Conservation (phyloP, 2,113 vertebrate genomes). For the Mellivora capensis region DNA sequence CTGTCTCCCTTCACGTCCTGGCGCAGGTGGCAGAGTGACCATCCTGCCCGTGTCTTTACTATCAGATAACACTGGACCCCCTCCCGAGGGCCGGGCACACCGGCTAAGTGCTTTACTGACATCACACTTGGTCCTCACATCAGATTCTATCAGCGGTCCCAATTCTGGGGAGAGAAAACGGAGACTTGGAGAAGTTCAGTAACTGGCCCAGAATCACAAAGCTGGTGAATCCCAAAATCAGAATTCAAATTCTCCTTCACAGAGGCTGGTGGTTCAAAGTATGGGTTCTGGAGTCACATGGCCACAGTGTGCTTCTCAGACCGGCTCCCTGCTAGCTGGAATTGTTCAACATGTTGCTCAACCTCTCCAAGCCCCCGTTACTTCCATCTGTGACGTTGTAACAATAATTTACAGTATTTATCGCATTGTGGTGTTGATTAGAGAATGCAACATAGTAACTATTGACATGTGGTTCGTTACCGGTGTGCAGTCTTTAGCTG, state of each 20-base stretch:
- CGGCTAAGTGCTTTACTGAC: neutral
- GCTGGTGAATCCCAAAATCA: neutral
- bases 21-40: neutral
- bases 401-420: neutral
- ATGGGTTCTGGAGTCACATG: neutral
- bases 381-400: neutral
- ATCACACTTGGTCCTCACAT: neutral
- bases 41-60: neutral
- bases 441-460: neutral
- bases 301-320: neutral
- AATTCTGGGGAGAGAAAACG: neutral
- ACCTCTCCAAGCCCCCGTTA: neutral
- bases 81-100: neutral
- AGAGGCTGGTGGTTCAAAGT: neutral
- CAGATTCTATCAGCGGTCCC: neutral
- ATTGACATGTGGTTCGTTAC: neutral
- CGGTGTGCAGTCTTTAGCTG: neutral
- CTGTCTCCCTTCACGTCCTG: neutral
- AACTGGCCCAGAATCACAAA: neutral
- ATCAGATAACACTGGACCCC: neutral
- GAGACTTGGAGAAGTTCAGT: neutral
- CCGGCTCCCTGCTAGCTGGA: neutral
- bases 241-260: neutral
- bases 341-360: neutral
- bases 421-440: neutral